Evolutionary conservation across 2,888 invertebrate genomes (phyloP).

Genomic region (Bimastos eiseni): DNA sequence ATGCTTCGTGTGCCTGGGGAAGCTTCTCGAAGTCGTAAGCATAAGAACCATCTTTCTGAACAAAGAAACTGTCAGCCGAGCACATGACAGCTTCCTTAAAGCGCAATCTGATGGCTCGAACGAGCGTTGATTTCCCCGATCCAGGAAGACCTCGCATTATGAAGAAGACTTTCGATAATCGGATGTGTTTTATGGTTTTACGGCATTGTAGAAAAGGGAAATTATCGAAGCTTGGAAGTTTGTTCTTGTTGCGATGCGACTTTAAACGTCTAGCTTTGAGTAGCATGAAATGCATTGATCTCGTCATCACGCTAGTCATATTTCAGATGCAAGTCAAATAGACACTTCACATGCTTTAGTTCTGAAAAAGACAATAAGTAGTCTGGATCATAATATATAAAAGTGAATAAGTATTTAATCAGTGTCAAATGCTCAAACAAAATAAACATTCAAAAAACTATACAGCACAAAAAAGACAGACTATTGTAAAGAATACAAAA

Average conservation of each 20-base stretch:
- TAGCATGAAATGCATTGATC: not conserved
- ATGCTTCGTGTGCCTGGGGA: constrained; percentile 55
- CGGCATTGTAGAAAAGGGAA: constrained; percentile 32
- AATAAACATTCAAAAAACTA: not conserved
- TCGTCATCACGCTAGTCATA: not conserved
- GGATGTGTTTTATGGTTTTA: constrained; percentile 29
- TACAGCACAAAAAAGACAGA: no score
- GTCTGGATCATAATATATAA: no score
- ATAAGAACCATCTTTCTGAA: constrained; percentile 46
- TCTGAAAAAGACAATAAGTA: no score
- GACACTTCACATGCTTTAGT: no score
- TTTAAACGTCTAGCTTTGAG: not conserved
- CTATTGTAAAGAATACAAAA: not conserved
- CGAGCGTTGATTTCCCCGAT: constrained; percentile 60
- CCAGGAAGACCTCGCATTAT: constrained; percentile 62
- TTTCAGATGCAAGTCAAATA: not conserved
- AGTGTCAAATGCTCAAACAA: not conserved
- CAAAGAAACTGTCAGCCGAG: constrained; percentile 60
- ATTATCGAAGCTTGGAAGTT: not conserved
- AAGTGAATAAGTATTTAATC: not conserved
- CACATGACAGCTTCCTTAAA: constrained; percentile 48
- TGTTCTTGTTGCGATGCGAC: not conserved
- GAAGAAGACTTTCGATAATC: constrained; percentile 52
- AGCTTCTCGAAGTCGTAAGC: constrained; percentile 51
- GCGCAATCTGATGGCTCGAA: constrained; percentile 47